Base-by-base conservation (phyloP, 2,888 invertebrate species). In the Diachrysia chrysitis region DNA sequence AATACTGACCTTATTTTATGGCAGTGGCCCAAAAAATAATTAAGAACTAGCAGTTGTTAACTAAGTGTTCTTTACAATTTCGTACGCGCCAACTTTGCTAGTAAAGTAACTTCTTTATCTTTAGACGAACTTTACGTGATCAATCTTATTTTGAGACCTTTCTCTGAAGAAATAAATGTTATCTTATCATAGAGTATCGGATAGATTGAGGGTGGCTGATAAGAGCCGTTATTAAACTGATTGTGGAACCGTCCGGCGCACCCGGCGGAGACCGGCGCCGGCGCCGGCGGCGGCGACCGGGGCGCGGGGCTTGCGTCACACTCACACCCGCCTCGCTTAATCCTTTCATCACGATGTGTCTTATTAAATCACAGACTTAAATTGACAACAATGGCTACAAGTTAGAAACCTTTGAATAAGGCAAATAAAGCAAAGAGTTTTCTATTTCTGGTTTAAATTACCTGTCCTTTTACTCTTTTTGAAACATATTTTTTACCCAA, bases 181-280 rank as follows among this genome's bases (percentile, higher is more conserved):
- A 51, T 51, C 19, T 51, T 51, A 21, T 51, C 48, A 21, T 21
- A 21, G 21, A 19, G 21, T 19, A 19, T 12, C 19, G 48, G 19
- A 51, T 14, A 21, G 48, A 21, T 51, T 21, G 19, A 19, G 19
- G 48, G 48, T 21, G 48, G 19, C 19, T 19, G 19, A 51, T 21
- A 51, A 21, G 21, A 21, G 48, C 48, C 19, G 48, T 19, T 17
- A 19, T n/a, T 48, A 42, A 42, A 42, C 48, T 48, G 48, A 48
- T 42, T 42, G 42, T n/a, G n/a, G 42, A 42, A n/a, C n/a, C n/a
- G n/a, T 16, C 37, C 42, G 42, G 42, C 42, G n/a, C 42, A n/a
- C 42, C 42, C 42, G n/a, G n/a, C n/a, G n/a, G n/a, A n/a, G 5
- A 1, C n/a, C 4, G 14, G 2, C 14, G 12, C 37, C 37, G 37